Evolutionary conservation across 2,113 vertebrate genomes (phyloP).

Genomic region (Tringa solitaria): DNA sequence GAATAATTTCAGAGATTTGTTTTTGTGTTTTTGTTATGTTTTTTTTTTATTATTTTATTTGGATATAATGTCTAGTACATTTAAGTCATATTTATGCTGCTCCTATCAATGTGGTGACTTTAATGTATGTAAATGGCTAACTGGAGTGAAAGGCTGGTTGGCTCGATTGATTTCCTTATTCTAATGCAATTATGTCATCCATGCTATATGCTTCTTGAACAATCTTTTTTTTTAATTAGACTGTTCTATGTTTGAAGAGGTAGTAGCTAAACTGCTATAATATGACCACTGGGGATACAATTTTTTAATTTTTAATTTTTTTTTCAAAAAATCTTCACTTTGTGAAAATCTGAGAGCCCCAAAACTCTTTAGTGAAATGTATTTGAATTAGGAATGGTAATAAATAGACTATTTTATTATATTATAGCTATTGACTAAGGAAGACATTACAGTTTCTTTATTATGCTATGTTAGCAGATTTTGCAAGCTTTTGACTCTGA

Average conservation of each 20-base stretch:
- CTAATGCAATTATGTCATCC: constrained; percentile 40
- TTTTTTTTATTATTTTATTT: not conserved
- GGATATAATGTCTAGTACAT: not conserved
- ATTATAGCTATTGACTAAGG: not conserved
- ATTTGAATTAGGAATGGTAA: not conserved
- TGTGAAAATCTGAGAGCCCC: not conserved
- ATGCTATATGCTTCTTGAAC: constrained; percentile 38
- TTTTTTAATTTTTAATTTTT: not conserved
- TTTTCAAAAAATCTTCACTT: not conserved
- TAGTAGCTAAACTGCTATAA: not conserved
- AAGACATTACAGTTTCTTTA: not conserved
- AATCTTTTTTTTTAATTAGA: constrained; percentile 7
- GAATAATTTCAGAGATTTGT: constrained; percentile 28
- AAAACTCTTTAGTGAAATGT: not conserved
- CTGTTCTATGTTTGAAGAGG: not conserved
- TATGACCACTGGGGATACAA: not conserved
- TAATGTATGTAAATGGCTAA: constrained; percentile 44
- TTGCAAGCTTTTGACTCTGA: not conserved
- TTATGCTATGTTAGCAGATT: not conserved
- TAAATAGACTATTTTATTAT: not conserved
- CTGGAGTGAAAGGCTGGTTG: not conserved
- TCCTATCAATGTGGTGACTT: constrained; percentile 29
- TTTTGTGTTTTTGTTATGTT: not conserved
- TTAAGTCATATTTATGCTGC: constrained; percentile 18
- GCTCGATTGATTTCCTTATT: not conserved